A percentile compares a stretch with the other conserved stretches of the same genome.
Evolutionary conservation across 2,113 vertebrate genomes (phyloP).

Genomic region (Salvelinus namaycush): DNA sequence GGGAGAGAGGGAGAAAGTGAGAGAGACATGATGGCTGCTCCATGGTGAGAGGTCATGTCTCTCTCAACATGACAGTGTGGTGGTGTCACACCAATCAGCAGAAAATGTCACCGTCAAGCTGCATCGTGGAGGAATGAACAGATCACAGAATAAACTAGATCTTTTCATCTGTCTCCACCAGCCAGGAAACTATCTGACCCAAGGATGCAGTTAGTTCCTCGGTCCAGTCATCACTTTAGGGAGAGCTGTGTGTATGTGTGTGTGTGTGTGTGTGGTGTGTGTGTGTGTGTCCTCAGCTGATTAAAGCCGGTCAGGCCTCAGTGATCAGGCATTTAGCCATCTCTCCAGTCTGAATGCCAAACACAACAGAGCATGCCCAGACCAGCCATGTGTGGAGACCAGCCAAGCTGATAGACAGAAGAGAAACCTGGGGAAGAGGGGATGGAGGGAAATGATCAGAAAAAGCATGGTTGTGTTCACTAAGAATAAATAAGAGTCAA

Average conservation of each 20-base stretch:
- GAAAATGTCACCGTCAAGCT: too few relatives aligned
- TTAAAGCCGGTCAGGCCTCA: conserved; percentile 75
- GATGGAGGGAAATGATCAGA: not conserved
- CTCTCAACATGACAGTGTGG: too few relatives aligned
- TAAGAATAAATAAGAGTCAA: not conserved
- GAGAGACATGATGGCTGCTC: not conserved
- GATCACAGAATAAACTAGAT: too few relatives aligned
- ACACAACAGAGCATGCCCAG: conserved; percentile 70
- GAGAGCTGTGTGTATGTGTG: conserved; percentile 38
- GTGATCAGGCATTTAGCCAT: conserved; percentile 67
- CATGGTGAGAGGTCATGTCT: too few relatives aligned
- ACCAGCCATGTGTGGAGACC: conserved; percentile 60
- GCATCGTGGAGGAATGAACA: too few relatives aligned
- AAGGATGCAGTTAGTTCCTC: too few relatives aligned
- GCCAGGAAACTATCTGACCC: not conserved
- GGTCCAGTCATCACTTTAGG: too few relatives aligned
- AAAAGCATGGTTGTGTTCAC: not conserved
- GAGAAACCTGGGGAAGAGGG: conserved; percentile 2
- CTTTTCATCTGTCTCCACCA: too few relatives aligned
- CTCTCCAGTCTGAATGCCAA: conserved; percentile 70
- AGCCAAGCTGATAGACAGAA: conserved; percentile 35
- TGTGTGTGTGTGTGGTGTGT: conserved; percentile 14
- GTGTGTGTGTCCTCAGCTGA: conserved; percentile 55
- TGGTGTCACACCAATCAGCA: too few relatives aligned
- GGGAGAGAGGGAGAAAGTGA: conserved; percentile 23